Base-by-base conservation (phyloP, 2,113 vertebrate species). In the Pardalotus punctatus region DNA sequence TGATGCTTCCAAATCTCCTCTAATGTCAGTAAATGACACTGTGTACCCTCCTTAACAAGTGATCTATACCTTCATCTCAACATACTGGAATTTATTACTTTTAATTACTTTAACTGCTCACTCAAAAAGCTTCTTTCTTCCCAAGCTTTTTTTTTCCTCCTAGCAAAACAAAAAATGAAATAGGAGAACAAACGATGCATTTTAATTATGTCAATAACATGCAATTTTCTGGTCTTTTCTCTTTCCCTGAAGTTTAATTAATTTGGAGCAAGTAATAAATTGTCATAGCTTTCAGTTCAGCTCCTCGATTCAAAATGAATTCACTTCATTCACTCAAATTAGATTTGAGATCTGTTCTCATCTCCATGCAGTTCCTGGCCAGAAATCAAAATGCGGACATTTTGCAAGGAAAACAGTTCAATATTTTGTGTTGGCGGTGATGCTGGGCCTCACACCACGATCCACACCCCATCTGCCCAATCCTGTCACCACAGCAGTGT, bases 141-240 rank as follows among this genome's bases (percentile, higher is more conserved):
- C 29, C 51, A 88, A 62, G 54, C 1, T 62, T 83, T 57, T 50
- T 70, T 53, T 56, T 69, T 35, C 19, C 28, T 22, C 19, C 14
- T 51, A 88, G 36, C 36, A 90, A 91, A 96, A 81, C 64, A 88
- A 91, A 80, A 93, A 84, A 88, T 45, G 11, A 82, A 90, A 85
- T 25, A 86, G 80, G 35, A 88, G 62, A 93, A 93, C 66, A 43
- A 90, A 80, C 14, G 36, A 73, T 66, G 66, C 50, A 86, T 94
- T 97, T 96, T 93, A 94, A 96, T 94, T 91, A 85, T 86, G 72
- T 94, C 88, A 96, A 81, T 90, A 94, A 90, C 67, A 51, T 54
- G 47, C 43, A 92, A 86, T 94, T 97, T 94, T 88, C 90, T 88
- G 62, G n/a, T 95, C 38, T 96, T 81, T 93, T 85, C 79, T 96